These are phyloP conservation scores for Pegea sp. DNA, from an alignment of 23 tunicate genomes.

Conservation along the genomic window DNA sequence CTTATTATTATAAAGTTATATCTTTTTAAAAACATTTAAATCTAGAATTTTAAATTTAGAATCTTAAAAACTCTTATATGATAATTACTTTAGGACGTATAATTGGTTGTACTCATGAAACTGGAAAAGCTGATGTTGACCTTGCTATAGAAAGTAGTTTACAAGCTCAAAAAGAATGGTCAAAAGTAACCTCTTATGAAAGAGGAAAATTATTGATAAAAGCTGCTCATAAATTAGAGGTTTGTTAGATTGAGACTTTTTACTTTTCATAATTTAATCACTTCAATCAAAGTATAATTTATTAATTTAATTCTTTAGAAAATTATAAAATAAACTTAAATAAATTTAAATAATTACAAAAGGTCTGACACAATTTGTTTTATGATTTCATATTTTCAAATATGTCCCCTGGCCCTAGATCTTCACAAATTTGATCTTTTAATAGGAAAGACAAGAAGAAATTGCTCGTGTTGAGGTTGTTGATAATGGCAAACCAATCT, in stretches of 20 bases:
- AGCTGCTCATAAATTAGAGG: constrained; percentile 31
- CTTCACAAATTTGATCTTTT: background rate
- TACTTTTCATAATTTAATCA: no score
- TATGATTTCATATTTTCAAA: background rate
- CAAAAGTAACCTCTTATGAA: constrained; percentile 32
- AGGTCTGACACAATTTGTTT: no score
- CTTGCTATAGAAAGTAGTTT: constrained; percentile 27
- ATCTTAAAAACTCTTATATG: background rate
- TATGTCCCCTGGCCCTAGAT: background rate
- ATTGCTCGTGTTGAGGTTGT: constrained; percentile 62
- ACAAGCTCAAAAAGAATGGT: constrained; percentile 58
- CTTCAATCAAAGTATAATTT: no score
- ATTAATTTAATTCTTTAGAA: no score
- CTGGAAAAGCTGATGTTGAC: constrained; percentile 46
- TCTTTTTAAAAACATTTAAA: background rate
- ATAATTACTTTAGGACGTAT: constrained; percentile 17
- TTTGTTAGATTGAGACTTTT: background rate
- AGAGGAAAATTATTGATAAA: constrained; percentile 29
- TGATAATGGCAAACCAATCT: constrained; percentile 93
- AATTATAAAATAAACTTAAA: no score
- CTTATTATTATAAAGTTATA: background rate
- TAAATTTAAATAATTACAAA: no score
- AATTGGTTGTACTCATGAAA: constrained; percentile 16
- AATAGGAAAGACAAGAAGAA: constrained; percentile 46
- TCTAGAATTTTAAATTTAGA: background rate